Evolutionary conservation across 2,797 vertebrate species (phyloP).

Genomic region (Graptemys geographica): DNA sequence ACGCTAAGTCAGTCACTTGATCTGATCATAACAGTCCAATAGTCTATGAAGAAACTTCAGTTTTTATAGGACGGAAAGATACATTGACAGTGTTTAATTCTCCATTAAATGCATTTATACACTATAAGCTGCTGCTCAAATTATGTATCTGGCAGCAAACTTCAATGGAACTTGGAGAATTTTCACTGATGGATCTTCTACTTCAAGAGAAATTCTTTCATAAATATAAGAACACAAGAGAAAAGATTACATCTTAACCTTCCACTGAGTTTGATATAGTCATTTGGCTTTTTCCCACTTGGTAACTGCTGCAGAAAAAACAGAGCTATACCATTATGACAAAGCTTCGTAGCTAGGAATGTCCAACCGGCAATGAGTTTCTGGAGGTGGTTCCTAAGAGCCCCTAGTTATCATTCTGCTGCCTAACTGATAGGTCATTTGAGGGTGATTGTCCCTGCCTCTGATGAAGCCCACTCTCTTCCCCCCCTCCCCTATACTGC

Average conservation of each 20-base stretch:
- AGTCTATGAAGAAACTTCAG: background rate
- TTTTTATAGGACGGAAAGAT: background rate
- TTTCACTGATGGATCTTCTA: rapidly evolving
- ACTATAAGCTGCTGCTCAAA: rapidly evolving
- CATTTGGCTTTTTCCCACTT: background rate
- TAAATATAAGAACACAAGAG: background rate
- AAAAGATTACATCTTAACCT: background rate
- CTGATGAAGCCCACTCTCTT: background rate
- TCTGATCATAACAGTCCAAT: rapidly evolving
- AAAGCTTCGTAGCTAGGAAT: too few relatives aligned
- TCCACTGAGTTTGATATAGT: background rate
- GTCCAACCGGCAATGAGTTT: background rate
- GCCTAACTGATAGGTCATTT: background rate
- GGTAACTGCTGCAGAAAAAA: background rate
- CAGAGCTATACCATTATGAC: background rate
- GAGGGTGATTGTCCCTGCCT: background rate
- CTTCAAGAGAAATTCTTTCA: background rate
- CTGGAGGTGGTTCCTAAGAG: background rate
- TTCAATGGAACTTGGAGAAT: background rate
- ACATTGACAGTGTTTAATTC: rapidly evolving
- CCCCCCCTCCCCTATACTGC: background rate
- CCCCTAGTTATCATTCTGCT: background rate
- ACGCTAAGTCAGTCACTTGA: background rate
- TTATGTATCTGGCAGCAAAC: background rate
- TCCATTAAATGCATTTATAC: rapidly evolving